Evolutionary conservation across 2,797 vertebrate genomes (phyloP).

Genomic region (Pipistrellus kuhlii): DNA sequence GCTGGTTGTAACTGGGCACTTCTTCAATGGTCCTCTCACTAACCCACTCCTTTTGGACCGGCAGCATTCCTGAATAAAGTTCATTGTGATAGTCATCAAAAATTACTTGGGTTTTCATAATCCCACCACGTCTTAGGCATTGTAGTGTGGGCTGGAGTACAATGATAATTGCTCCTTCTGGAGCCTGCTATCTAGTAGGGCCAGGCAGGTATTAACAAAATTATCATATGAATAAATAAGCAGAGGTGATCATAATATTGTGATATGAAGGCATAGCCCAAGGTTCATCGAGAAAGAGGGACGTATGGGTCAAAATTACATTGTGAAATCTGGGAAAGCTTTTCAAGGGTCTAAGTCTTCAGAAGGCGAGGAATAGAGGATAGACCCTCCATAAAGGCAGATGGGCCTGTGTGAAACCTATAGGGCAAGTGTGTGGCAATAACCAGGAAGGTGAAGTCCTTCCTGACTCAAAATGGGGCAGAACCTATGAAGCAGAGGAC

Average conservation of each 20-base stretch:
- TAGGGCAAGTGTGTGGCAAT: not conserved
- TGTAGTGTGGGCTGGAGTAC: not conserved
- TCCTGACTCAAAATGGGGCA: not conserved
- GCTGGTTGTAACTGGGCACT: not conserved
- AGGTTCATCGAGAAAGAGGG: not conserved
- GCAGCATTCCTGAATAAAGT: not conserved
- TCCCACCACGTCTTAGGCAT: not conserved
- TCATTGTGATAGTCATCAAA: not conserved
- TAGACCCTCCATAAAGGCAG: not conserved
- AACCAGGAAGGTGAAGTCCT: no score
- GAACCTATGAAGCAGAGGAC: rapidly evolving
- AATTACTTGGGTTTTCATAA: not conserved
- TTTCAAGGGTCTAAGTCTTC: not conserved
- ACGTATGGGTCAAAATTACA: not conserved
- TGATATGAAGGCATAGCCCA: not conserved
- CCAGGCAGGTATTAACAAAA: not conserved
- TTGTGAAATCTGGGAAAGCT: not conserved
- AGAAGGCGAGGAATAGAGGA: not conserved
- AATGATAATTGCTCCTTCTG: no score
- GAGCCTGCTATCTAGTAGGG: not conserved
- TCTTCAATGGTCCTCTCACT: not conserved
- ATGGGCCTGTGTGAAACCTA: not conserved
- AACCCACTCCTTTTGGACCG: not conserved
- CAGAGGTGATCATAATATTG: not conserved
- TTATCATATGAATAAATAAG: not conserved